Conservation (phyloP, 2,113 vertebrate species). For the Arothron firmamentum region DNA sequence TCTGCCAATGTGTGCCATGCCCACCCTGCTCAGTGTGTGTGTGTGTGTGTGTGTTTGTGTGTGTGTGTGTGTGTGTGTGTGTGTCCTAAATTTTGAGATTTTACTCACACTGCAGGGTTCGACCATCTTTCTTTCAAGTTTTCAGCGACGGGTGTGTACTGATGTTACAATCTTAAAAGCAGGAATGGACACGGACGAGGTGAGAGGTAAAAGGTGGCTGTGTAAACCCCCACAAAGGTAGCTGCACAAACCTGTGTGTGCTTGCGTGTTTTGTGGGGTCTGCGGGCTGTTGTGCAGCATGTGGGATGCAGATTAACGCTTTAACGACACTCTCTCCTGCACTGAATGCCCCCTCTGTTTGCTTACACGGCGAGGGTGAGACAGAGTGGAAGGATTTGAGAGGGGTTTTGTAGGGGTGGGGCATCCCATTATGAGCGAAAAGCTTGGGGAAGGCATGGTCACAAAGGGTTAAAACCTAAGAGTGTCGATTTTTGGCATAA, state of each 20-base stretch:
- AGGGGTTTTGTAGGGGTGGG: constrained; percentile 27
- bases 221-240: no score
- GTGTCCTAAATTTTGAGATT: neutral
- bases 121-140: no score
- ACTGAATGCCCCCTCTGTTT: constrained; percentile 71
- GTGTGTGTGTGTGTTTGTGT: constrained; percentile 11
- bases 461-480: constrained; percentile 76
- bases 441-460: constrained; percentile 51
- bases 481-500: constrained; percentile 68
- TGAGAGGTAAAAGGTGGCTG: no score
- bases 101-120: no score
- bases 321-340: constrained; percentile 64
- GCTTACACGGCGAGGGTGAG: constrained; percentile 64
- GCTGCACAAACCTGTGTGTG: constrained; percentile 22
- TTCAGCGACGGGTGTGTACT: no score
- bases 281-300: constrained; percentile 60
- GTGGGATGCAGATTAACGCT: constrained; percentile 67
- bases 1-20: constrained; percentile 59
- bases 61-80: constrained; percentile 10
- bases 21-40: constrained; percentile 29
- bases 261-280: constrained; percentile 31
- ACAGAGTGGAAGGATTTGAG: constrained; percentile 59
- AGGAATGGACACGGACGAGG: no score
- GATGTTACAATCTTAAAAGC: no score
- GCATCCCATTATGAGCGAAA: constrained; percentile 60